A percentile compares a stretch with the other conserved stretches of the same genome.
phyloP scores from a whole-genome alignment of 2,888 invertebrate genomes.

The Stenotaenia linearis region DNA sequence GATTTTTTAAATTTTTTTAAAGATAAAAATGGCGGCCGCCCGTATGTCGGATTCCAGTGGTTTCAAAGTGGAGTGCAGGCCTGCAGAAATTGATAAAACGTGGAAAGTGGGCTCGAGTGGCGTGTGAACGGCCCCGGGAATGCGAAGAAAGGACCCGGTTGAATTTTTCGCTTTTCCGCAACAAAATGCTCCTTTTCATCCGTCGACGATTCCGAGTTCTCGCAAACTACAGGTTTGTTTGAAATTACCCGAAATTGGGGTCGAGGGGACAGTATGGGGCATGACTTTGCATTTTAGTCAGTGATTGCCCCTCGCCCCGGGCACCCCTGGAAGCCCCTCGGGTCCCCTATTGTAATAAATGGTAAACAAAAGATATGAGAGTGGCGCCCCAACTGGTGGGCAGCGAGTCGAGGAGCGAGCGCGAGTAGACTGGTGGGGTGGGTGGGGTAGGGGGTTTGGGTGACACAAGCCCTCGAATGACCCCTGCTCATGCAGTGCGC shows the following conservation, averaged over 20 bases:
- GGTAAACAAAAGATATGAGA: constrained; percentile 13
- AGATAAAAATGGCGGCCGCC: background rate
- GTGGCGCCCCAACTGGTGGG: constrained; percentile 17
- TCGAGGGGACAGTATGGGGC: constrained; percentile 12
- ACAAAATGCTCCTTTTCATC: background rate
- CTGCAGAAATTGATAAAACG: background rate
- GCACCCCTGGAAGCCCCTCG: constrained; percentile 2
- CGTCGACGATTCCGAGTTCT: background rate
- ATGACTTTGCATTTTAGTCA: constrained; percentile 26
- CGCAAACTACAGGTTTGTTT: background rate
- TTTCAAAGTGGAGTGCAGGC: background rate
- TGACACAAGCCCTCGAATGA: constrained; percentile 2
- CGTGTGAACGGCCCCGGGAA: constrained; percentile 4
- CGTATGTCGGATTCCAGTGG: constrained; percentile 1
- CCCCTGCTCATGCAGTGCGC: background rate
- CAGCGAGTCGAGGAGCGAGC: constrained; percentile 17
- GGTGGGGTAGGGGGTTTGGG: background rate
- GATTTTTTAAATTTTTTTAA: background rate
- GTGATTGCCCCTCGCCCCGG: constrained; percentile 21
- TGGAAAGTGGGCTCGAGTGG: background rate
- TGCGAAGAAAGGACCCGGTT: background rate
- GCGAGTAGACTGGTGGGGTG: background rate
- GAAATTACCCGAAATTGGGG: constrained; percentile 22
- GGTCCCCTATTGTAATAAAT: constrained; percentile 7
- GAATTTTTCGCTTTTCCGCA: background rate